Evolutionary conservation across 1,140 invertebrate genomes (phyloP).

Genomic region (Solen grandis): DNA sequence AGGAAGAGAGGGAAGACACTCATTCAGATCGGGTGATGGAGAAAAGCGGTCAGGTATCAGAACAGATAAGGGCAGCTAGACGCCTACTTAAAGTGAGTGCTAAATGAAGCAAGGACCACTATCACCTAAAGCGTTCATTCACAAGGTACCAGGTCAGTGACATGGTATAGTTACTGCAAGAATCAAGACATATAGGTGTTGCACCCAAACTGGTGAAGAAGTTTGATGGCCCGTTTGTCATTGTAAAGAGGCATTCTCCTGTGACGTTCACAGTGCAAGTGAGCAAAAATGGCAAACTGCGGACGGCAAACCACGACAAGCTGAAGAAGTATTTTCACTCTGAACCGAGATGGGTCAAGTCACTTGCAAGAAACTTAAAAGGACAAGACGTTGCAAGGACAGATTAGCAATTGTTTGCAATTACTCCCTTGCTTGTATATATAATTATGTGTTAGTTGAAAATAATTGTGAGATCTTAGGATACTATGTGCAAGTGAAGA

Average conservation of each 20-base stretch:
- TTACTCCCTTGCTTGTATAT: too few relatives aligned
- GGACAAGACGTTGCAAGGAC: too few relatives aligned
- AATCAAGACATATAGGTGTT: background rate
- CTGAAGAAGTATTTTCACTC: conserved; percentile 1
- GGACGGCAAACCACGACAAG: conserved; percentile 1
- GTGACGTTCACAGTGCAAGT: too few relatives aligned
- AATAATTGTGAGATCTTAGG: too few relatives aligned
- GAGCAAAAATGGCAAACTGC: background rate
- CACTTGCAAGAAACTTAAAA: too few relatives aligned
- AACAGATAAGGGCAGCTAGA: background rate
- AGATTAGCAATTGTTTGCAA: too few relatives aligned
- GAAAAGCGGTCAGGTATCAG: background rate
- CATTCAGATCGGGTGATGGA: background rate
- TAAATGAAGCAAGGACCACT: background rate
- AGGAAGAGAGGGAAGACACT: background rate
- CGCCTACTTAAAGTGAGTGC: background rate
- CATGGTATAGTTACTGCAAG: background rate
- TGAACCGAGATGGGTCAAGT: too few relatives aligned
- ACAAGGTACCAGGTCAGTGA: background rate
- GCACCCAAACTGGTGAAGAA: too few relatives aligned
- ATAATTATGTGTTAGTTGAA: too few relatives aligned
- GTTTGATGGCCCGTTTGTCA: too few relatives aligned
- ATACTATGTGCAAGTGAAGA: too few relatives aligned
- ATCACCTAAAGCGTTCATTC: background rate
- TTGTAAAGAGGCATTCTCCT: too few relatives aligned